A percentile compares a stretch with the other conserved stretches of the same genome.
These are phyloP conservation scores for Stigmatopora nigra DNA, from an alignment of 2,113 vertebrate species.

Conservation along the genomic window DNA sequence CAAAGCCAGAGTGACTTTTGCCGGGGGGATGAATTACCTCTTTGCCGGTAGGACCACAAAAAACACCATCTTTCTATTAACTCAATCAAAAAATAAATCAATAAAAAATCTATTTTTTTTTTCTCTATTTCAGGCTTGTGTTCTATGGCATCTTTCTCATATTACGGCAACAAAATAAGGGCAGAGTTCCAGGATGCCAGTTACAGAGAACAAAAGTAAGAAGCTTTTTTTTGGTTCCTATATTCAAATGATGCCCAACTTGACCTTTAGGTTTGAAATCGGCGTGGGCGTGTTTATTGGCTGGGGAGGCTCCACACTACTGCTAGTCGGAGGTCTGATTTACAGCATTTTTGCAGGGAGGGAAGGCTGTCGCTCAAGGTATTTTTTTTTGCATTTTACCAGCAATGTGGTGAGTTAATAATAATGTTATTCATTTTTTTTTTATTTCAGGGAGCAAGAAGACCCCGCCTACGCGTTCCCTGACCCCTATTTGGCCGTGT, in stretches of 20 bases:
- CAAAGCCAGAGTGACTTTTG: constrained; percentile 86
- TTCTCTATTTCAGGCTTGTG: constrained; percentile 79
- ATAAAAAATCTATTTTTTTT: too few relatives aligned
- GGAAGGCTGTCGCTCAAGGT: constrained; percentile 63
- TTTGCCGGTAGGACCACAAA: constrained; percentile 73
- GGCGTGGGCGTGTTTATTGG: constrained; percentile 88
- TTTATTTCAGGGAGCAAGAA: constrained; percentile 37
- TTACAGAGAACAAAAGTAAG: constrained; percentile 83
- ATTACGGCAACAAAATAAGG: constrained; percentile 85
- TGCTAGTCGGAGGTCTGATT: constrained; percentile 82
- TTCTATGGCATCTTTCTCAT: constrained; percentile 82
- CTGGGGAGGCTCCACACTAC: constrained; percentile 86
- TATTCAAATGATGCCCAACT: not conserved
- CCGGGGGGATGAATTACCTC: constrained; percentile 84
- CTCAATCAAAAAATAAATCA: too few relatives aligned
- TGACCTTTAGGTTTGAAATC: constrained; percentile 76
- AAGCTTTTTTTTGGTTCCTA: not conserved
- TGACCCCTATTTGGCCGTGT: constrained; percentile 23
- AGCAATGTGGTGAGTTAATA: not conserved
- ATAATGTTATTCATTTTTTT: not conserved
- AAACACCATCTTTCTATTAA: too few relatives aligned
- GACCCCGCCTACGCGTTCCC: constrained; percentile 15
- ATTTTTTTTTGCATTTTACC: not conserved
- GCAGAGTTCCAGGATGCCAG: constrained; percentile 83
- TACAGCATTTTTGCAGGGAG: constrained; percentile 74